Evolutionary conservation across 1,140 invertebrate genomes (phyloP).

Genomic region (Atta colombica): DNA sequence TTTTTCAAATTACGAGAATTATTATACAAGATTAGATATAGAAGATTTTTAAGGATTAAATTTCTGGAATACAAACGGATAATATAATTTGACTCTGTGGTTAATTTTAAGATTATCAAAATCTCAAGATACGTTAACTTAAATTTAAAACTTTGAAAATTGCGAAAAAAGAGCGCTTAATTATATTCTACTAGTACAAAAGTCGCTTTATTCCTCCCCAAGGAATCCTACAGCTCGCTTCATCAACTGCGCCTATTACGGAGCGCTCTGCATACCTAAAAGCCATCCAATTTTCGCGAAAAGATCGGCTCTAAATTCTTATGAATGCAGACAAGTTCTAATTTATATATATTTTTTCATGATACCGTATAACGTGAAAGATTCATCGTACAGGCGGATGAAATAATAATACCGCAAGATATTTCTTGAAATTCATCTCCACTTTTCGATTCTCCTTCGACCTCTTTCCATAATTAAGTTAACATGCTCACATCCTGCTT

Average conservation of each 20-base stretch:
- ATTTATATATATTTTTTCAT: neutral
- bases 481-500: constrained; percentile 40
- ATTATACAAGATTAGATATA: neutral
- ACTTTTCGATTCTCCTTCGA: neutral
- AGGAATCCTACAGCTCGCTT: neutral
- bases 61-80: neutral
- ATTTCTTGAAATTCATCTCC: neutral
- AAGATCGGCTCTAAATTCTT: constrained; percentile 28
- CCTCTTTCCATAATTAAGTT: constrained; percentile 50
- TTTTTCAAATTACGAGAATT: neutral
- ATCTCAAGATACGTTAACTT: neutral
- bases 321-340: neutral
- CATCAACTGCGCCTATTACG: constrained; percentile 19
- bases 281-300: constrained; percentile 37
- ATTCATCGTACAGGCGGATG: constrained; percentile 18
- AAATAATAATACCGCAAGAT: constrained; percentile 42
- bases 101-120: neutral
- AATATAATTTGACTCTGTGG: neutral
- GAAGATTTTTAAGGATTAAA: neutral
- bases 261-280: neutral
- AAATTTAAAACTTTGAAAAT: constrained; percentile 10
- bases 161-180: constrained; percentile 15
- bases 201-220: constrained; percentile 13
- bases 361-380: neutral
- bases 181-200: constrained; percentile 12